Conservation (phyloP, 2,113 vertebrate genomes). For the Ptilonorhynchus violaceus region DNA sequence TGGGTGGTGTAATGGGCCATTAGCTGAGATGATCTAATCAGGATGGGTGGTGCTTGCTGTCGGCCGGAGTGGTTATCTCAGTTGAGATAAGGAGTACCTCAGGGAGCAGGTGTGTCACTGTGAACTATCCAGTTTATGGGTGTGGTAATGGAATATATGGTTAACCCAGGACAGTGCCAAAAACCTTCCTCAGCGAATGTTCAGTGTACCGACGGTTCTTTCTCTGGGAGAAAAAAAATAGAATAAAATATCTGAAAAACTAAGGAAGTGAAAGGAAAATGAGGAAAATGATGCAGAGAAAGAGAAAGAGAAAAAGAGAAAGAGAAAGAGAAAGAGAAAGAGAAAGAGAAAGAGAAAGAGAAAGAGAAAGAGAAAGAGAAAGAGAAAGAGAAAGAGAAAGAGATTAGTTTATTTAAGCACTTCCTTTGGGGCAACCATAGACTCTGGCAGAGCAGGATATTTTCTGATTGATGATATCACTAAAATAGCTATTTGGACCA, state of each 20-base stretch:
- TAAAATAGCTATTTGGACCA: slow-evolving; percentile 5
- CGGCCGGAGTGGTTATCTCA: too few relatives aligned
- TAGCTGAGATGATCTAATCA: too few relatives aligned
- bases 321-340: rapidly evolving
- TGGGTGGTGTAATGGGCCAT: too few relatives aligned
- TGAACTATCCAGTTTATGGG: too few relatives aligned
- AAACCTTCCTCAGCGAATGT: not conserved
- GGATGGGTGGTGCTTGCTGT: too few relatives aligned
- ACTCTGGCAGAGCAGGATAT: not conserved
- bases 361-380: rapidly evolving
- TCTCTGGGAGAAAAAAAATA: not conserved
- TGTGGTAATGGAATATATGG: too few relatives aligned
- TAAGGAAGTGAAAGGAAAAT: not conserved
- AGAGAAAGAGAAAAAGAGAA: rapidly evolving
- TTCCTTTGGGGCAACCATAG: not conserved
- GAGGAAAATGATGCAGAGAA: too few relatives aligned
- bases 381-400: rapidly evolving
- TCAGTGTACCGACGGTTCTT: not conserved
- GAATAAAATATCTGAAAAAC: not conserved
- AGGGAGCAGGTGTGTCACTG: too few relatives aligned
- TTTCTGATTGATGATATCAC: slow-evolving; percentile 30
- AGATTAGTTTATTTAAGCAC: not conserved
- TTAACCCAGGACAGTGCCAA: not conserved
- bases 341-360: rapidly evolving
- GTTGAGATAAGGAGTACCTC: too few relatives aligned